Conservation (phyloP, 2,113 vertebrate genomes). For the Cervus canadensis region DNA sequence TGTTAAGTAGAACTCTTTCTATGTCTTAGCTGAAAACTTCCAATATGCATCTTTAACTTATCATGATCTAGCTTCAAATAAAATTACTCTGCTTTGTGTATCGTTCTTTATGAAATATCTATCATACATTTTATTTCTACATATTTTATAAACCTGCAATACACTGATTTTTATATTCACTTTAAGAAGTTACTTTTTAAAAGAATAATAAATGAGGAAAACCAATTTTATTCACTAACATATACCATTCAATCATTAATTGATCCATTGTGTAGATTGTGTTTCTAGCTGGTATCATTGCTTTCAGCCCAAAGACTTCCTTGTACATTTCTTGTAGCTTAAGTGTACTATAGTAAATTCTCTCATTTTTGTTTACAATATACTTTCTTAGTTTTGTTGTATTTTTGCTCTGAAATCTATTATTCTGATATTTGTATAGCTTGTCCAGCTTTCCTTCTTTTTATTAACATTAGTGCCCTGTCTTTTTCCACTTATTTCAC, state of each 20-base stretch:
- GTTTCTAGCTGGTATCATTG: not conserved
- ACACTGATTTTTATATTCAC: not conserved
- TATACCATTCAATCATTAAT: not conserved
- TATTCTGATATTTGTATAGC: not conserved
- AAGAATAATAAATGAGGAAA: not conserved
- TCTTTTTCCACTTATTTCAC: not conserved
- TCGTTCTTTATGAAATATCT: not conserved
- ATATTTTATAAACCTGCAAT: not conserved
- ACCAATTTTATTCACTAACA: not conserved
- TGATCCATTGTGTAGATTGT: not conserved
- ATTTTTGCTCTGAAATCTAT: not conserved
- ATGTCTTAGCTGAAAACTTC: not conserved
- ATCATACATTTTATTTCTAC: not conserved
- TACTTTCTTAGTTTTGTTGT: not conserved
- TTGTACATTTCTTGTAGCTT: not conserved
- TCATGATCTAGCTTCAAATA: not conserved
- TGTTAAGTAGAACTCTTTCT: not conserved
- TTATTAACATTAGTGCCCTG: not conserved
- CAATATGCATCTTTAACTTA: not conserved
- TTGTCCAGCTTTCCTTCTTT: not conserved
- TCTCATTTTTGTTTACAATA: not conserved
- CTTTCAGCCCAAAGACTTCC: not conserved
- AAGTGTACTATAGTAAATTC: not conserved
- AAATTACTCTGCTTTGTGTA: not conserved
- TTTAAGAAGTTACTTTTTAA: not conserved